Conservation (phyloP, 2,113 vertebrate species). For the Sigmodon hispidus region DNA sequence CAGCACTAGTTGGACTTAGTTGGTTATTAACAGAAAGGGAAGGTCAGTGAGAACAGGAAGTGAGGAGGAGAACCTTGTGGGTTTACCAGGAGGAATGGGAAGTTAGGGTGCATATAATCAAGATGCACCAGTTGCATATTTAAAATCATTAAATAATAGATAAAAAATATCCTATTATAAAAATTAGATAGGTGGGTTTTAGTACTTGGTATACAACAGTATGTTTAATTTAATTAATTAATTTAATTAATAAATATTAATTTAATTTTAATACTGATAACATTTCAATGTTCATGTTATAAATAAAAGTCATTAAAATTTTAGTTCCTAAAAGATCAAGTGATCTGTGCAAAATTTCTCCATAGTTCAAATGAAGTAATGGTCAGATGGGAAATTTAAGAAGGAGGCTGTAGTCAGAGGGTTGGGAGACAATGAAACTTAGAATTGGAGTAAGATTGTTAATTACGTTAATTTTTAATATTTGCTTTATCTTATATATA, state of each 20-base stretch:
- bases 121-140: background rate
- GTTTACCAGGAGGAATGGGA: background rate
- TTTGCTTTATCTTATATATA: background rate
- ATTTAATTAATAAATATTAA: too few relatives aligned
- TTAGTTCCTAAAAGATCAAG: background rate
- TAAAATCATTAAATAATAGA: background rate
- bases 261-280: slow-evolving; percentile 45
- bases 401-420: background rate
- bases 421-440: background rate
- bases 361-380: background rate
- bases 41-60: background rate
- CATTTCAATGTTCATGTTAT: slow-evolving; percentile 5
- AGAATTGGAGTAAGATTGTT: background rate
- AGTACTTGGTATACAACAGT: background rate
- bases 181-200: background rate
- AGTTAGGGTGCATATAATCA: background rate
- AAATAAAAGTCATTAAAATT: background rate
- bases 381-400: background rate
- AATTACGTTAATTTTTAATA: background rate
- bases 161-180: background rate
- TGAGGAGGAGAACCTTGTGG: too few relatives aligned
- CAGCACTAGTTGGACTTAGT: background rate
- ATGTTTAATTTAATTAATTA: too few relatives aligned
- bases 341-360: background rate
- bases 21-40: background rate